phyloP scores from a whole-genome alignment of 2,797 vertebrate species.

The Cryptoblepharus egeriae region DNA sequence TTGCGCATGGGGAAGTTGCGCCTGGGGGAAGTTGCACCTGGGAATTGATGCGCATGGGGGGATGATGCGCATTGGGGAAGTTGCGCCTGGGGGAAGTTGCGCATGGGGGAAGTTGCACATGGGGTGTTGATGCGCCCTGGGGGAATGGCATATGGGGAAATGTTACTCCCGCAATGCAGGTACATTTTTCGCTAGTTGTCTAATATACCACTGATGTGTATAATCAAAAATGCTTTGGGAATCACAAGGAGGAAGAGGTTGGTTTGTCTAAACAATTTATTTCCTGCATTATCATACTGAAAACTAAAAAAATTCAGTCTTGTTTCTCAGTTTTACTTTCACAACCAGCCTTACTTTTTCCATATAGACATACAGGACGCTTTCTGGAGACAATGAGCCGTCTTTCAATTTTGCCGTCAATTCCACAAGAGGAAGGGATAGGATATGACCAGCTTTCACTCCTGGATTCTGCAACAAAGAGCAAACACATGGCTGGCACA shows the following conservation, averaged over 20 bases:
- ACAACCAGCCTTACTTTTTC: conserved; percentile 78
- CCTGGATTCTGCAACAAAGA: conserved; percentile 71
- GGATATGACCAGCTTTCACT: conserved; percentile 65
- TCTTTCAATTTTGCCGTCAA: conserved; percentile 76
- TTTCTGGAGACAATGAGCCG: conserved; percentile 76
- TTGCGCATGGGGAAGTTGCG: too few relatives aligned
- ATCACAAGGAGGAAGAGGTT: not conserved
- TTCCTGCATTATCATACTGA: not conserved
- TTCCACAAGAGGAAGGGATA: conserved; percentile 76
- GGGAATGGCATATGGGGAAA: too few relatives aligned
- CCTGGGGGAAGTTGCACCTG: too few relatives aligned
- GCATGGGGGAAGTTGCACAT: too few relatives aligned
- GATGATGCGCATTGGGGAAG: too few relatives aligned
- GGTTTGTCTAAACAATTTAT: not conserved
- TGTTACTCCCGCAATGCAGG: too few relatives aligned
- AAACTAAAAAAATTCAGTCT: too few relatives aligned
- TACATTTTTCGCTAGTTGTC: too few relatives aligned
- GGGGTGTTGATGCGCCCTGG: too few relatives aligned
- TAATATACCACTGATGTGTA: not conserved
- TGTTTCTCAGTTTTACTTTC: too few relatives aligned
- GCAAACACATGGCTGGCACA: not conserved
- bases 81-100: too few relatives aligned
- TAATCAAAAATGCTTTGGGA: not conserved
- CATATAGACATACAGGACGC: conserved; percentile 81
- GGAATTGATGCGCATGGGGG: too few relatives aligned